A percentile compares a stretch with the other conserved stretches of the same genome.
These are phyloP conservation scores for Scolopax bukidnonensis DNA, from an alignment of 2,797 vertebrate species.

Conservation along the genomic window DNA sequence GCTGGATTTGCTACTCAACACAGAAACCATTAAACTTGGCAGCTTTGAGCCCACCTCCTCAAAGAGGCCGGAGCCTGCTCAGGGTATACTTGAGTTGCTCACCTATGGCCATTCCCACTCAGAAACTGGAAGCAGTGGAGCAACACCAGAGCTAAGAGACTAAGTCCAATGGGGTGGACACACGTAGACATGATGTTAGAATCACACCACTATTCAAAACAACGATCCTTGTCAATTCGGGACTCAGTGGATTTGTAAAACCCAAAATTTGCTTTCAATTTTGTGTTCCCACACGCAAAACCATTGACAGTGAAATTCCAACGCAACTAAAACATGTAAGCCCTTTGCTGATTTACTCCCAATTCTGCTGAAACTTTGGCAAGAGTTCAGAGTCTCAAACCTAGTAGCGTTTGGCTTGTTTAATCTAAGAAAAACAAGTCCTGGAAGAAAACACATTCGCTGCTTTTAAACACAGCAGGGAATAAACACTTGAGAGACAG, in stretches of 20 bases:
- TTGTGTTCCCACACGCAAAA: not conserved
- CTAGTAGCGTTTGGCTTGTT: not conserved
- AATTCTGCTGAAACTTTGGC: not conserved
- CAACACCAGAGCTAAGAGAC: not conserved
- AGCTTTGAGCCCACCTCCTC: not conserved
- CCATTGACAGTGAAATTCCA: not conserved
- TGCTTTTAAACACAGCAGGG: slow-evolving; percentile 24
- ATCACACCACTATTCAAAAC: not conserved
- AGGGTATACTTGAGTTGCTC: fast-evolving
- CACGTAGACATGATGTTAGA: too few species aligned
- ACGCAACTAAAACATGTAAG: not conserved
- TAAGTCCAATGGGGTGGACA: too few species aligned
- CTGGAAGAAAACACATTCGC: not conserved
- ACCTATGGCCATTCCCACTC: not conserved
- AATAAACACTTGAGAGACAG: slow-evolving; percentile 15
- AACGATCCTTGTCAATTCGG: not conserved
- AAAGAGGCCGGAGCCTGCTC: not conserved
- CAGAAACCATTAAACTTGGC: not conserved
- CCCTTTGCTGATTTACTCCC: not conserved
- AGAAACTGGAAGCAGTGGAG: not conserved
- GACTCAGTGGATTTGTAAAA: not conserved
- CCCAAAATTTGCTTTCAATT: not conserved
- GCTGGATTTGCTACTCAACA: not conserved
- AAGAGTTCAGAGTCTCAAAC: not conserved
- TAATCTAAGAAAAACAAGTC: slow-evolving; percentile 22